Percentiles rank a stretch among this genome's conserved stretches.
These are phyloP conservation scores for Leuciscus waleckii DNA, from an alignment of 2,797 vertebrate genomes.

Conservation along the genomic window DNA sequence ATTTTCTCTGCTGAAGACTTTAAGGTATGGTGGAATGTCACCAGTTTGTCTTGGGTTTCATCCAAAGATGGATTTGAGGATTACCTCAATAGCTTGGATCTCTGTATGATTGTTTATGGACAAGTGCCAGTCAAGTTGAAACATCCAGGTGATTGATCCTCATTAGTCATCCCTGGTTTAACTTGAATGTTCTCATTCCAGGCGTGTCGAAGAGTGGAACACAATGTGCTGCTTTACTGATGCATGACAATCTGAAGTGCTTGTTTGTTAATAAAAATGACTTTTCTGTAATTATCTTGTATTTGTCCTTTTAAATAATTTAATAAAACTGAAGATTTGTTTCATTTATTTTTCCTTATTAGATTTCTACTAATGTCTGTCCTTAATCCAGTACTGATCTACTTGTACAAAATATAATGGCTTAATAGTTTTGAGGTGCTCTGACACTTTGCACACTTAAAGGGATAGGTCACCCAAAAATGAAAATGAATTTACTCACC, in stretches of 20 bases:
- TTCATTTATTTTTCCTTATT: not conserved
- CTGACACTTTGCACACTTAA: not conserved
- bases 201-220: slow-evolving; percentile 57
- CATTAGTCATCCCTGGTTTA: slow-evolving; percentile 36
- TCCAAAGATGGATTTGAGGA: slow-evolving; percentile 23
- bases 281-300: slow-evolving; percentile 29
- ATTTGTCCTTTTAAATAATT: slow-evolving; percentile 9
- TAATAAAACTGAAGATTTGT: not conserved
- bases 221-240: slow-evolving; percentile 47
- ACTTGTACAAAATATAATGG: not conserved
- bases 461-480: too few relatives aligned
- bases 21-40: slow-evolving; percentile 7
- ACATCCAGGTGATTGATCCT: slow-evolving; percentile 25
- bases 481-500: too few relatives aligned
- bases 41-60: slow-evolving; percentile 5
- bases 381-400: slow-evolving; percentile 6
- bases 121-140: slow-evolving; percentile 50
- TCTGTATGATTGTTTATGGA: slow-evolving; percentile 58
- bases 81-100: slow-evolving; percentile 46
- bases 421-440: not conserved
- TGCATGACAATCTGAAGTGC: slow-evolving; percentile 58
- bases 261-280: slow-evolving; percentile 65
- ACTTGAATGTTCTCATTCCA: slow-evolving; percentile 61
- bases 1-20: slow-evolving; percentile 37
- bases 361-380: not conserved